Base-by-base conservation (phyloP, 2,113 vertebrate genomes). In the Muscicapa adusta region DNA sequence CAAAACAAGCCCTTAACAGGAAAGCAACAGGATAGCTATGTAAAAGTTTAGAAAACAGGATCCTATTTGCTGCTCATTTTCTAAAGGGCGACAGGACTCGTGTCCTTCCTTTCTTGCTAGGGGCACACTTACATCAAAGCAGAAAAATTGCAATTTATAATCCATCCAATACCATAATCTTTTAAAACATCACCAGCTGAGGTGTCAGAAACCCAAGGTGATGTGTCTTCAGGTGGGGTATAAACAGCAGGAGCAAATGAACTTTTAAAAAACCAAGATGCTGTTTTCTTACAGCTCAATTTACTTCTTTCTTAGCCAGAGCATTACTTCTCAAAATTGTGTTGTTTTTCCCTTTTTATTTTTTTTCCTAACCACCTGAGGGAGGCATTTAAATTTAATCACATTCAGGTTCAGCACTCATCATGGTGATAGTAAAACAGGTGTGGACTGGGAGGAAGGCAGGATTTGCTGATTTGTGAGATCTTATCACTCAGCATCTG, bases 191-290 rank as follows among this genome's bases (percentile, higher is more conserved):
- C 60, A 92, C 20, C 61, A 76, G 16, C 65, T 62, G 67, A 62
- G 60, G 38, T 82, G 33, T 94, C 79, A 94, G 66, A 75, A 94
- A 82, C 38, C 29, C 31, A 65, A 31, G 24, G 29, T 83, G 88
- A 95, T 91, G 45, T 93, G 57, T 73, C 89, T 97, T 96, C 81
- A 96, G 95, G 92, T 96, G 91, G 29, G 33, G 31, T 78, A 94
- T 94, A 96, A 98, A 97, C 96, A 97, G 80, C 83, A 95, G 80
- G 85, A 85, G 15, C 8, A 94, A 93, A 96, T 86, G 67, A 96
- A 97, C 93, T 95, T 96, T 94, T 88, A 84, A 96, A 96, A 97
- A 96, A 62, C 28, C 56, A 91, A 70, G 68, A 72, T 73, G 36
- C 38, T 91, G 36, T 91, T 96, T 97, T 95, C 68, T 63, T 51